Base-by-base conservation (phyloP, 2,113 vertebrate species). In the Mirounga angustirostris region DNA sequence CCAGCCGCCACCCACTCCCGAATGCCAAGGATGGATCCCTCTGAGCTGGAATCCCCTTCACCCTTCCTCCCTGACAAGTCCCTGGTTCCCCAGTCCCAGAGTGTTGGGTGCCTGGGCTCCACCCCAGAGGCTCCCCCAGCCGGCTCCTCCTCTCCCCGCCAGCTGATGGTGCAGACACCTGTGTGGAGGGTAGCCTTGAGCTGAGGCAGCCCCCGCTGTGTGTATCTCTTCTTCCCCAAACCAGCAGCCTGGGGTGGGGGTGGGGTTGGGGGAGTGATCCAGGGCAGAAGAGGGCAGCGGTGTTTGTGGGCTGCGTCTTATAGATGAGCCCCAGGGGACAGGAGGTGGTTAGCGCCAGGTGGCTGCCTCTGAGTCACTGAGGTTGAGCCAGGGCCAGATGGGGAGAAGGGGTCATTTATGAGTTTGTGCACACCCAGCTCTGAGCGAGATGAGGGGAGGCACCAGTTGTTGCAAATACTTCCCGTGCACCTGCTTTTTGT, bases 281-380 rank as follows among this genome's bases (percentile, higher is more conserved):
- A 73, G 63, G 89, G 40, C 73, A 33, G 94, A n/a, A 78, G 84
- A 33, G 0, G 13, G 16, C 28, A 50, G 46, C 4, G 1, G 50
- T 85, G 14, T 83, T 24, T 96, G 50, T 21, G 14, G 69, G 36
- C 82, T 56, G 46, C 28, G 5, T 0, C 12, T 26, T 46, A 9
- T 46, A 52, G 65, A 15, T 24, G 19, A 92, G 54, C 61, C 74
- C 65, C 71, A 1, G 74, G 74, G 76, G 78, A 40, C 10, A 63
- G 58, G 74, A 78, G 86, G 67, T 19, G 2, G 69, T 81, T 69
- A 36, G 76, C 6, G 11, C 61, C 61, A 89, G 82, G 86, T 95
- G 86, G 63, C 74, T 65, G 79, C 74, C 71, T 71, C 96, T 97
- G 83, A 93, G 92, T 94, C 96, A 96, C 52, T 28, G 83, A 76